A percentile compares a stretch with the other conserved stretches of the same genome.
These are phyloP conservation scores for Drosophila burlai DNA, from an alignment of 1,140 invertebrate genomes.

Conservation along the genomic window DNA sequence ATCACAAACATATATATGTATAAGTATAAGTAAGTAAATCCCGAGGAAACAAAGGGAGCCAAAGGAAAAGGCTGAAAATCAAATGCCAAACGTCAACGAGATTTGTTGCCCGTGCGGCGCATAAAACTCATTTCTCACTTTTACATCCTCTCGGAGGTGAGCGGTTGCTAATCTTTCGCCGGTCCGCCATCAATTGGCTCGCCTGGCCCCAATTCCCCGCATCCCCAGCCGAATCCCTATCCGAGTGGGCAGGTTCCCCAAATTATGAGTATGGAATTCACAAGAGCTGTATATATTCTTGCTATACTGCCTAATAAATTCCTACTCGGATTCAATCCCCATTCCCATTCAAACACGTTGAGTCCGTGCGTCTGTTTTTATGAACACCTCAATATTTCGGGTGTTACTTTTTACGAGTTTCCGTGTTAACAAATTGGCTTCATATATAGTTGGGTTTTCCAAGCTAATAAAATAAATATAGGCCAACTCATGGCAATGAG, in stretches of 20 bases:
- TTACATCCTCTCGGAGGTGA: slow-evolving; percentile 35
- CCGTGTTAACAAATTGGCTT: slow-evolving; percentile 25
- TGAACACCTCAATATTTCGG: slow-evolving; percentile 36
- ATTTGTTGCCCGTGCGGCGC: slow-evolving; percentile 47
- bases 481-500: not conserved
- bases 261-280: slow-evolving; percentile 40
- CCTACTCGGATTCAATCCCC: slow-evolving; percentile 22
- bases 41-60: slow-evolving; percentile 37
- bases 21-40: slow-evolving; percentile 31
- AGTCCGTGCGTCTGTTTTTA: slow-evolving; percentile 35
- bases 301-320: slow-evolving; percentile 32
- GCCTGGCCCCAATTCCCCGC: slow-evolving; percentile 1
- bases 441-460: slow-evolving; percentile 15
- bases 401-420: slow-evolving; percentile 15
- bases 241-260: slow-evolving; percentile 30
- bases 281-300: not conserved
- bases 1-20: slow-evolving; percentile 29
- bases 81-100: slow-evolving; percentile 54
- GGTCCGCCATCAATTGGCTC: slow-evolving; percentile 36
- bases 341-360: slow-evolving; percentile 20
- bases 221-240: slow-evolving; percentile 10
- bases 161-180: slow-evolving; percentile 35
- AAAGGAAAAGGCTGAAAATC: slow-evolving; percentile 37
- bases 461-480: not conserved
- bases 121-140: slow-evolving; percentile 52